Conservation (phyloP, 2,113 vertebrate genomes). For the Neogale vison region DNA sequence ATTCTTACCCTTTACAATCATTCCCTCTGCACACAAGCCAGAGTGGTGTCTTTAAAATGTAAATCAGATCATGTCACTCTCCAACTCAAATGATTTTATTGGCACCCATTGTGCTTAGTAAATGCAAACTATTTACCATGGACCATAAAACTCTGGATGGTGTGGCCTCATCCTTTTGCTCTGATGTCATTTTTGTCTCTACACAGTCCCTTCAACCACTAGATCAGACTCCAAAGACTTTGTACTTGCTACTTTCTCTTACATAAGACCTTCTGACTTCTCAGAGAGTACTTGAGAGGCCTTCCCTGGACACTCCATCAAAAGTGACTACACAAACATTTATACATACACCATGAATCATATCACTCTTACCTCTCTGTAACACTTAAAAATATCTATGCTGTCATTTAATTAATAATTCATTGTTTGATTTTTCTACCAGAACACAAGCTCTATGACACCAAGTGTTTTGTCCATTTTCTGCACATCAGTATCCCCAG, state of each 20-base stretch:
- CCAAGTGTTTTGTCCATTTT: not conserved
- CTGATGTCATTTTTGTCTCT: not conserved
- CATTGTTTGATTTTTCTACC: not conserved
- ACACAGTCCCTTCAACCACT: not conserved
- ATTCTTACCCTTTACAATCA: not conserved
- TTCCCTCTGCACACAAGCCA: not conserved
- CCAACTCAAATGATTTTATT: not conserved
- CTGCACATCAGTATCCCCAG: not conserved
- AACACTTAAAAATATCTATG: not conserved
- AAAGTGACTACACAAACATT: not conserved
- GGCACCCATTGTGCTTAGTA: not conserved
- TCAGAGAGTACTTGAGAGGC: not conserved
- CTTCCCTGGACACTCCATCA: not conserved
- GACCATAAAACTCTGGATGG: not conserved
- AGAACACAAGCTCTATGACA: not conserved
- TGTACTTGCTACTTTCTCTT: not conserved
- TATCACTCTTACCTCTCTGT: not conserved
- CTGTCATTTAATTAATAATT: not conserved
- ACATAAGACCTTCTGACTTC: not conserved
- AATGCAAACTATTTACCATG: not conserved
- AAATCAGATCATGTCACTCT: not conserved
- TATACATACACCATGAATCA: not conserved
- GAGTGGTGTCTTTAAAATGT: not conserved
- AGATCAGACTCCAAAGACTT: not conserved
- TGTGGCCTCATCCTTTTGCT: not conserved